phyloP scores from a whole-genome alignment of 2,797 vertebrate genomes.

The Pseudomugil tenellus region DNA sequence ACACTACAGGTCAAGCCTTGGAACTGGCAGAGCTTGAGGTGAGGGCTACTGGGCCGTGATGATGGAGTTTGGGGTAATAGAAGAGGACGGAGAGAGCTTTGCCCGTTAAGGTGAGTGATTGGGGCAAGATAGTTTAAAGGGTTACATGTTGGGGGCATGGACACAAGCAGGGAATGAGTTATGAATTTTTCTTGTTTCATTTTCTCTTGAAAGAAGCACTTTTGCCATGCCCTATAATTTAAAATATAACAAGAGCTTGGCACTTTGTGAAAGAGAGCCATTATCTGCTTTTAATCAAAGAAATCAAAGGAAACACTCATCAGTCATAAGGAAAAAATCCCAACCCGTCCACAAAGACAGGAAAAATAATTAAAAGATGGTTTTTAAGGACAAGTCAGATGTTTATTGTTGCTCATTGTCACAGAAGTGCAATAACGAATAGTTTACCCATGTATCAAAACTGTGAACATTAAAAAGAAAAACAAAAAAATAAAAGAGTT shows the following conservation, averaged over 20 bases:
- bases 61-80: conserved; percentile 34
- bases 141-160: conserved; percentile 1
- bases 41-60: conserved; percentile 50
- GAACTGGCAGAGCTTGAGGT: conserved; percentile 49
- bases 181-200: conserved; percentile 1
- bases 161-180: conserved; percentile 9
- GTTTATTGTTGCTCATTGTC: not conserved
- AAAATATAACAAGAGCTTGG: conserved; percentile 13
- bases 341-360: not conserved
- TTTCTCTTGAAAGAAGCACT: conserved; percentile 31
- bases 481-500: no score
- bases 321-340: not conserved
- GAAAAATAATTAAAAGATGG: not conserved
- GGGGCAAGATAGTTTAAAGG: conserved; percentile 24
- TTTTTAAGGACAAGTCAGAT: not conserved
- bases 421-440: not conserved
- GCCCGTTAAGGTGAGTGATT: conserved; percentile 40
- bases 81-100: conserved; percentile 1
- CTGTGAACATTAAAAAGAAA: no score
- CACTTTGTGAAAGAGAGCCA: not conserved
- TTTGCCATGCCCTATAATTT: conserved; percentile 8
- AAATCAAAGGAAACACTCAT: not conserved
- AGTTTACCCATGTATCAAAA: no score
- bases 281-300: conserved; percentile 11
- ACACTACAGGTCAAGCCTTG: conserved; percentile 49